Base-by-base conservation (phyloP, 2,888 invertebrate genomes). In the Rhamphomyia laevipes region DNA sequence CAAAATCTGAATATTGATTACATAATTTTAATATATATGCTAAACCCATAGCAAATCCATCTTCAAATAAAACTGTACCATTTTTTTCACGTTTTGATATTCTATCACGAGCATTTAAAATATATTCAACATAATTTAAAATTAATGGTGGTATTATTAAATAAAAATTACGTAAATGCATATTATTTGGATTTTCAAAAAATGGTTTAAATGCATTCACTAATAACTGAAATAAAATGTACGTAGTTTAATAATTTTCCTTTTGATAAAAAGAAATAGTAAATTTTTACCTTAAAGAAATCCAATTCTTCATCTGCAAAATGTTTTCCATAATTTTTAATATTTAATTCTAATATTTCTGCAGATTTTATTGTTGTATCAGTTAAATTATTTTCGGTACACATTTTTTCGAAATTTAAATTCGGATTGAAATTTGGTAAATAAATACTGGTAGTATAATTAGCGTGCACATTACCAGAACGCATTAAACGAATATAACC, bases 21-120 rank as follows among this genome's bases (percentile, higher is more conserved):
- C 97, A 71, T 51, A 97, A 74, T 64, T 89, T 90, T 51, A 96
- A 76, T 57, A 97, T 86, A 63, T 94, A 99, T 1, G 96, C 93
- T 16, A 77, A 73, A 64, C 96, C 99, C 80, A 99, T 89, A 5
- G 94, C 88, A 73, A 99, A 97, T 13, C 99, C 99, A 70, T 99
- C 99, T 69, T 99, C 97, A 12, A 95, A 94, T 65, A 99, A 94
- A 1, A 91, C 83, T 45, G 91, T 87, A 13, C 88, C 90, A 13
- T 62, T 52, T 21, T 62, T 64, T 51, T 68, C 65, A 65, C 91
- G 92, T 65, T 94, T 94, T 53, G 82, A 85, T 70, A 97, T 81
- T 68, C 89, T 88, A 61, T 96, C 94, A 65, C 95, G 95, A 54
- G 88, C 86, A 43, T 84, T 79, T 53, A 96, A 81, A 59, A 92